Conservation (phyloP, 2,797 vertebrate genomes). For the Schizopygopsis pylzovi region DNA sequence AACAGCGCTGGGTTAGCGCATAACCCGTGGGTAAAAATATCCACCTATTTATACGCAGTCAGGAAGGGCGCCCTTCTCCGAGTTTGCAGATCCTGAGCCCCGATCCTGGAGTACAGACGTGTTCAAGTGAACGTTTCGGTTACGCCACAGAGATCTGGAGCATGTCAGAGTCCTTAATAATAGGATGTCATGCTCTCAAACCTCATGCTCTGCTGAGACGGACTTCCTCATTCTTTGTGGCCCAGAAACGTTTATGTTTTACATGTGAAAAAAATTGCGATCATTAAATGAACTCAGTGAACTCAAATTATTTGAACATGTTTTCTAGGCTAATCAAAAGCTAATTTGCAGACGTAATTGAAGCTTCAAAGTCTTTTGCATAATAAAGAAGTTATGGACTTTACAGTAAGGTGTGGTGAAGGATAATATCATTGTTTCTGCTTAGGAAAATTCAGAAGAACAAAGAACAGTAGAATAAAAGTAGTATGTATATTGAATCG, state of each 20-base stretch:
- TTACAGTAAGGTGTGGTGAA: not conserved
- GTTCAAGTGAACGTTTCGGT: not conserved
- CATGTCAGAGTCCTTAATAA: conserved; percentile 17
- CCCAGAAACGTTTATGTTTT: not conserved
- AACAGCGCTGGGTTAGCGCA: conserved; percentile 81
- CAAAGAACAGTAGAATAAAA: not conserved
- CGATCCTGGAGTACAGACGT: not conserved
- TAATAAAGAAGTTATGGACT: not conserved
- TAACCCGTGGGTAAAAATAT: conserved; percentile 82
- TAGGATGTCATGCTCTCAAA: conserved; percentile 3
- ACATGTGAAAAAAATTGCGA: not conserved
- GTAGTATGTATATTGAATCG: not conserved
- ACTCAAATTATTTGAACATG: not conserved
- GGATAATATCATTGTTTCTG: not conserved
- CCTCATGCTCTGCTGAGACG: not conserved
- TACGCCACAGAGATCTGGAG: not conserved
- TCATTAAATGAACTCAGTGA: not conserved
- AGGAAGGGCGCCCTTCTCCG: conserved; percentile 42
- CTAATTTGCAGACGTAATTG: not conserved
- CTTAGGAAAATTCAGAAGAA: not conserved
- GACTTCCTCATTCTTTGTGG: conserved; percentile 34
- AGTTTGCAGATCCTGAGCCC: conserved; percentile 18
- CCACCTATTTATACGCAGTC: conserved; percentile 75
- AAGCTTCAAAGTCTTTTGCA: not conserved
- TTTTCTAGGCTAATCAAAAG: not conserved